Base-by-base conservation (phyloP, 2,113 vertebrate species). In the Prochilodus magdalenae region DNA sequence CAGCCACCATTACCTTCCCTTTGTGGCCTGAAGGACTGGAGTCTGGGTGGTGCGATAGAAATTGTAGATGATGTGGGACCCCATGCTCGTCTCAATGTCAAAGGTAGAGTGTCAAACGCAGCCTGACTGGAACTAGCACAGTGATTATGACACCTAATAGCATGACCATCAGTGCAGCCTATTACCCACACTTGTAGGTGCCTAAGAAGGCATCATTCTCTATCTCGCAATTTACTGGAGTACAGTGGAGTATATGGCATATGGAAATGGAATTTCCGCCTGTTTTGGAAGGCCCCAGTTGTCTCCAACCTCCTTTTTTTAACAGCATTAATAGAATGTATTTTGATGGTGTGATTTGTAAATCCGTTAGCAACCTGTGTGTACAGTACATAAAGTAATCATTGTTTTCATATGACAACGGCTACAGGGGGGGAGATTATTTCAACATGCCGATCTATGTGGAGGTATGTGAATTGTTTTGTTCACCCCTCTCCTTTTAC, bases 61-160 rank as follows among this genome's bases (percentile, higher is more conserved):
- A 91, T 91, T 84, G 88, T 86, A 89, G 83, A 93, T 93, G 87
- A 90, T 89, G 87, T 75, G 78, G 80, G 83, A 87, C 85, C 83
- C 88, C 80, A 83, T 86, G 83, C 78, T 82, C 81, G 76, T 87
- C 80, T 85, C 89, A 90, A 83, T 89, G 88, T 93, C 90, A 92
- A 63, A 5, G 69, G 81, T 33, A 84, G 82, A 87, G 82, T 44
- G 75, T n/a, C n/a, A 88, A 79, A 89, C 73, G 62, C 27, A 27
- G 74, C 24, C 59, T 76, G 57, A 92, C 93, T 91, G 80, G 91
- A 86, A 6, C 73, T 87, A 90, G 92, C 92, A 88, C 89, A 93
- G 93, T 95, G 93, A 94, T 95, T 94, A 84, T 90, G 93, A 94
- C 94, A 95, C 78, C 88, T 2, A 84, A 96, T 93, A 93, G 88